phyloP scores from a whole-genome alignment of 2,888 invertebrate species.

The Mesoligia furuncula region DNA sequence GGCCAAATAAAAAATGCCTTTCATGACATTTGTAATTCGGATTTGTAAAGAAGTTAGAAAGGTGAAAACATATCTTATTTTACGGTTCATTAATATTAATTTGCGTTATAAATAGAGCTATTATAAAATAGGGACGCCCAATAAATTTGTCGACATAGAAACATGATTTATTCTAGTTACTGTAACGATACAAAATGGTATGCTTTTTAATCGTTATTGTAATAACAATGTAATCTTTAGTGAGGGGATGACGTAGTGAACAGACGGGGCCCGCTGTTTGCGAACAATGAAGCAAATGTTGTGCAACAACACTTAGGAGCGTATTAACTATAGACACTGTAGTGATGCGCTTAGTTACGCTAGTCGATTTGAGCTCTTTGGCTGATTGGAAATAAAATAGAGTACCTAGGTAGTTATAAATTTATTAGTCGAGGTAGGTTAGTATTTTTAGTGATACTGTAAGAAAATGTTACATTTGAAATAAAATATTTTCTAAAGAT shows the following conservation, averaged over 20 bases:
- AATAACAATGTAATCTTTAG: slow-evolving; percentile 85
- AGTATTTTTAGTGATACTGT: neutral
- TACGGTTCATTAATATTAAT: slow-evolving; percentile 74
- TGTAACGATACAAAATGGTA: slow-evolving; percentile 70
- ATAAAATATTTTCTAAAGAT: neutral
- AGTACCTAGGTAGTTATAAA: neutral
- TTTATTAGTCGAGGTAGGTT: neutral
- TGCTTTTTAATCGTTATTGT: slow-evolving; percentile 82
- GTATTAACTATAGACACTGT: slow-evolving; percentile 69
- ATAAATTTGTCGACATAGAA: slow-evolving; percentile 76
- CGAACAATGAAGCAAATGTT: slow-evolving; percentile 85
- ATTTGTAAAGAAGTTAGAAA: slow-evolving; percentile 32
- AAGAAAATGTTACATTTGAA: neutral
- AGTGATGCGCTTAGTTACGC: slow-evolving; percentile 71
- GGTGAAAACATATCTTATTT: slow-evolving; percentile 49
- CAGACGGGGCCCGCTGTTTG: slow-evolving; percentile 75
- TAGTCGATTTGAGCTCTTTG: slow-evolving; percentile 41
- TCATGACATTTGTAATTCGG: slow-evolving; percentile 20
- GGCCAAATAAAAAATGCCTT: slow-evolving; percentile 8
- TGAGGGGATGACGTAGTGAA: slow-evolving; percentile 78
- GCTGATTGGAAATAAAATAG: neutral
- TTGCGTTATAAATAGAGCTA: slow-evolving; percentile 62
- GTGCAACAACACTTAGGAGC: slow-evolving; percentile 83
- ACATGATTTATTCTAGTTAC: slow-evolving; percentile 81
- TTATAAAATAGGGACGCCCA: slow-evolving; percentile 68